Base-by-base conservation (phyloP, 2,113 vertebrate species). In the Nanorana parkeri region DNA sequence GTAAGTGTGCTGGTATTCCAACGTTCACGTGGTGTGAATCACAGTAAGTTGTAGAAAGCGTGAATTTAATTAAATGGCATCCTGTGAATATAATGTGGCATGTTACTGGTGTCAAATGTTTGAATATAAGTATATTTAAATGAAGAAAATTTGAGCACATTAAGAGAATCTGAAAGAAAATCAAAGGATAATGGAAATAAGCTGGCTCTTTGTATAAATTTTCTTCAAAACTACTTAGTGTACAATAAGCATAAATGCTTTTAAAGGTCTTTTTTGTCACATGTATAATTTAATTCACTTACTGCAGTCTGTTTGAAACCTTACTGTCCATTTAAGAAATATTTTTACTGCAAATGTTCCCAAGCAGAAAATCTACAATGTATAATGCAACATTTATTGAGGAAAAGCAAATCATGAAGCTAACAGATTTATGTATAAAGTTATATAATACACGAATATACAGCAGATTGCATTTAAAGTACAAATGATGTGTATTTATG, bases 241-340 rank as follows among this genome's bases (percentile, higher is more conserved):
- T 23, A 68, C 36, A 23, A 17, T 41, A 68, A 13, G 67, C 36
- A 55, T 20, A 55, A 28, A 72, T 28, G 24, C 21, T 54, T 54
- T 54, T 54, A 71, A 71, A 71, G 68, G 47, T 55, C 24, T 72
- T 72, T 71, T 28, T 4, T 72, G 23, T 24, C 21, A 72, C 17
- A 55, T 20, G 23, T 55, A 72, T 72, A 72, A 72, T 72, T 72
- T 55, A 28, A 72, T 72, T 72, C 24, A 72, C 68, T 72, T 28
- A 72, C 23, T 54, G 32, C 16, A 54, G 21, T 54, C 68, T 71
- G 52, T 71, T 71, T 28, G 16, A 55, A 72, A 72, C 54, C 47
- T 29, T 55, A 72, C 47, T 23, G 47, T 19, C 16, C 23, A 51
- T 24, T 71, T 10, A 54, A 54, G 16, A 23, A 28, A 71, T 54